These are phyloP conservation scores for Thymallus thymallus DNA, from an alignment of 2,113 vertebrate genomes.

Conservation along the genomic window DNA sequence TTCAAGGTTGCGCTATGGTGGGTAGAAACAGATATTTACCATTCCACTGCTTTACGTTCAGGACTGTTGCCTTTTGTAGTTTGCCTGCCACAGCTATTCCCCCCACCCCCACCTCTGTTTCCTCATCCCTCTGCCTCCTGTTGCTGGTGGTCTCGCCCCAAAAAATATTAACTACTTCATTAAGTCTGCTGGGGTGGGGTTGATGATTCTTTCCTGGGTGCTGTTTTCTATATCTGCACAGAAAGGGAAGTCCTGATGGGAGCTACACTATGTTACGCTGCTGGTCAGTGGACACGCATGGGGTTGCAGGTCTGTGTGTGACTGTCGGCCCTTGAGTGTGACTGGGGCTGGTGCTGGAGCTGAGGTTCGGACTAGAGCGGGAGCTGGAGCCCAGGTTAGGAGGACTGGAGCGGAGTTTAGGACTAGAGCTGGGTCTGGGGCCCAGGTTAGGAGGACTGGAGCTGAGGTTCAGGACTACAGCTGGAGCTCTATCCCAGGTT, in stretches of 20 bases:
- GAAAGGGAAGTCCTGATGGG: not conserved
- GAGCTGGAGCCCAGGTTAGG: not conserved
- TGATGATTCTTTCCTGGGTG: conserved; percentile 8
- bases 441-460: too few relatives aligned
- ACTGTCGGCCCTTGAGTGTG: not conserved
- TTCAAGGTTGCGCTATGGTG: not conserved
- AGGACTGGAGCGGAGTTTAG: not conserved
- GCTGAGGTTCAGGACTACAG: too few relatives aligned
- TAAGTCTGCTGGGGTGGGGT: conserved; percentile 5
- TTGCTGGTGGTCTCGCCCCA: conserved; percentile 46
- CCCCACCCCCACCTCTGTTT: conserved; percentile 48
- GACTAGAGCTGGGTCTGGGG: too few relatives aligned
- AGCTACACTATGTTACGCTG: not conserved
- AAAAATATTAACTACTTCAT: conserved; percentile 45
- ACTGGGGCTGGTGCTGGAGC: not conserved
- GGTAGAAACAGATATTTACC: conserved; percentile 61
- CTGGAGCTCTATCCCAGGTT: too few relatives aligned
- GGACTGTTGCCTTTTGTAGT: conserved; percentile 52
- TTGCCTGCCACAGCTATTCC: conserved; percentile 64
- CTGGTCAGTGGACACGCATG: not conserved
- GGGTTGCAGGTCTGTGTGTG: not conserved
- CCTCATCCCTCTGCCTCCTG: conserved; percentile 47
- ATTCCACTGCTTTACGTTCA: conserved; percentile 50
- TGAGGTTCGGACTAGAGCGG: not conserved
- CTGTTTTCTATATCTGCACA: conserved; percentile 3